Percentiles rank a stretch among this genome's conserved stretches.
phyloP scores from a whole-genome alignment of 2,113 vertebrate genomes.

The Falco punctatus region DNA sequence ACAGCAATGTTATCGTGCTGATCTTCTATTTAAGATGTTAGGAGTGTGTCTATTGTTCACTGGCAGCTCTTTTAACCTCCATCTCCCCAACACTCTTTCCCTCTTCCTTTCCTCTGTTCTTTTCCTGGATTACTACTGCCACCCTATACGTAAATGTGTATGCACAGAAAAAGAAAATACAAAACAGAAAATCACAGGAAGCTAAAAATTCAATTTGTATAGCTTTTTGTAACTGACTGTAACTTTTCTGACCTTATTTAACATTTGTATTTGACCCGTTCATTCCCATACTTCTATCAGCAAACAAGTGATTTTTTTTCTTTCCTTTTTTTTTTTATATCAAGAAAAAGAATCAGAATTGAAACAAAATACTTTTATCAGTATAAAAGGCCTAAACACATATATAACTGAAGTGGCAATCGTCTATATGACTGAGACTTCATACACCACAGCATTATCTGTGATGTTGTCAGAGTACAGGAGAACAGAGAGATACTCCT shows the following conservation, averaged over 20 bases:
- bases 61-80: background rate
- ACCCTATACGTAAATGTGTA: fast-evolving
- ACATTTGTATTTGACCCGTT: background rate
- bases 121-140: background rate
- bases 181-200: background rate
- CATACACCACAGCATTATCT: background rate
- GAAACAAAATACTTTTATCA: background rate
- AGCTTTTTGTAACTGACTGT: background rate
- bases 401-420: background rate
- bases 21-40: background rate
- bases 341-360: background rate
- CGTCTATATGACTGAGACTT: background rate
- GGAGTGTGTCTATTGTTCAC: background rate
- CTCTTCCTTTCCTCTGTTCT: background rate
- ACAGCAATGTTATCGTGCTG: background rate
- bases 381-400: background rate
- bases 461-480: background rate
- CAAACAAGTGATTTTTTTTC: background rate
- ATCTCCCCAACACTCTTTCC: background rate
- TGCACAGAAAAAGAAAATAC: background rate
- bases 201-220: background rate
- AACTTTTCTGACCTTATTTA: background rate
- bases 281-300: background rate
- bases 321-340: background rate
- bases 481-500: background rate